A percentile compares a stretch with the other conserved stretches of the same genome.
These are phyloP conservation scores for Brachyhypopomus gauderio DNA, from an alignment of 2,113 vertebrate genomes.

Conservation along the genomic window DNA sequence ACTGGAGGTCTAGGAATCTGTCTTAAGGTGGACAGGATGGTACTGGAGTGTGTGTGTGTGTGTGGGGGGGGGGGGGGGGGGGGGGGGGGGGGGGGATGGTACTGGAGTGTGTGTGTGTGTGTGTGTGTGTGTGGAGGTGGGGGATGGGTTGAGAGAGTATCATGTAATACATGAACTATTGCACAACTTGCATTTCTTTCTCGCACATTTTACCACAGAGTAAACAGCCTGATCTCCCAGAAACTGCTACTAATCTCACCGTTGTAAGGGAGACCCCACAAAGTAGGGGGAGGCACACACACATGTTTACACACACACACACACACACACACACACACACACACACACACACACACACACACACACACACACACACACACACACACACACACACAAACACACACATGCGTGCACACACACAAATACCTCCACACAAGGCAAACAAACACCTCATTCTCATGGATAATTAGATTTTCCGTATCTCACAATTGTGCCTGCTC, in stretches of 20 bases:
- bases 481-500: constrained; percentile 61
- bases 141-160: constrained; percentile 25
- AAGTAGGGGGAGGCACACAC: constrained; percentile 34
- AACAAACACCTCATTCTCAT: constrained; percentile 19
- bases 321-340: constrained; percentile 54
- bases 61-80: not conserved
- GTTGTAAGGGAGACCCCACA: constrained; percentile 36
- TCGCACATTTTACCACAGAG: constrained; percentile 47
- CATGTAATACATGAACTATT: constrained; percentile 21
- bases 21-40: not conserved
- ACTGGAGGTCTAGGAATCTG: not conserved
- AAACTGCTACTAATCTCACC: constrained; percentile 39
- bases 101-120: not conserved
- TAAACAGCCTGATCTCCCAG: constrained; percentile 49
- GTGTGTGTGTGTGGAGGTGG: not conserved
- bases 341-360: constrained; percentile 58
- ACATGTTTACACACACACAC: constrained; percentile 54
- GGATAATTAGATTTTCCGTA: constrained; percentile 52
- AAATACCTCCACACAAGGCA: constrained; percentile 9
- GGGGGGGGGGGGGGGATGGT: not conserved
- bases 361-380: constrained; percentile 24
- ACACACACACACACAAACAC: constrained; percentile 59
- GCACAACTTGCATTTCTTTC: constrained; percentile 38
- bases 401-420: constrained; percentile 42
- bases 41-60: not conserved